Evolutionary conservation across 2,888 invertebrate genomes (phyloP).

Genomic region (Nesidiocoris tenuis): DNA sequence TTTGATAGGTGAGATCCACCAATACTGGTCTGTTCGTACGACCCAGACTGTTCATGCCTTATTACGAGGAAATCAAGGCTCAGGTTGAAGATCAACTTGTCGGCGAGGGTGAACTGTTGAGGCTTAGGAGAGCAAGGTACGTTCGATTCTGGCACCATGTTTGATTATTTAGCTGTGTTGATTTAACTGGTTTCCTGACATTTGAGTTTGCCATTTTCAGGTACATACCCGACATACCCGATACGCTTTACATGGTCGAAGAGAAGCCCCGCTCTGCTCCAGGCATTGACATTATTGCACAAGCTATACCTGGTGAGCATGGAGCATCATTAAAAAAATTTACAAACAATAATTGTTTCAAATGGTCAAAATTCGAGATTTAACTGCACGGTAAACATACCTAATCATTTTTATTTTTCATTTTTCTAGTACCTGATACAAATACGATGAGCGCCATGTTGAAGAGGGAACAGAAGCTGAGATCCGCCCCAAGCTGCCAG

Average conservation of each 20-base stretch:
- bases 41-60: slow-evolving; percentile 89
- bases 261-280: slow-evolving; percentile 58
- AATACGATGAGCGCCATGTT: slow-evolving; percentile 76
- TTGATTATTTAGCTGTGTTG: background rate
- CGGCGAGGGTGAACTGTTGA: slow-evolving; percentile 68
- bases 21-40: slow-evolving; percentile 64
- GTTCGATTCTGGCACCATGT: background rate
- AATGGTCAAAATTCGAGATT: background rate
- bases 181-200: background rate
- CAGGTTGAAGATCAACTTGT: slow-evolving; percentile 80
- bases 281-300: slow-evolving; percentile 65
- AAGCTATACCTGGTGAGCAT: slow-evolving; percentile 64
- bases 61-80: slow-evolving; percentile 89
- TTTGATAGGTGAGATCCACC: slow-evolving; percentile 27
- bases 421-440: slow-evolving; percentile 67
- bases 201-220: slow-evolving; percentile 53
- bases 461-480: slow-evolving; percentile 79
- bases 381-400: background rate
- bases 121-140: slow-evolving; percentile 63
- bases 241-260: slow-evolving; percentile 86
- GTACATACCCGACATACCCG: slow-evolving; percentile 81
- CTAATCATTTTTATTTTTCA: too few species aligned
- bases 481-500: slow-evolving; percentile 75
- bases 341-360: too few species aligned
- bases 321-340: too few species aligned